These are phyloP conservation scores for Amblyjoppa proteus DNA, from an alignment of 2,888 invertebrate species.

Conservation along the genomic window DNA sequence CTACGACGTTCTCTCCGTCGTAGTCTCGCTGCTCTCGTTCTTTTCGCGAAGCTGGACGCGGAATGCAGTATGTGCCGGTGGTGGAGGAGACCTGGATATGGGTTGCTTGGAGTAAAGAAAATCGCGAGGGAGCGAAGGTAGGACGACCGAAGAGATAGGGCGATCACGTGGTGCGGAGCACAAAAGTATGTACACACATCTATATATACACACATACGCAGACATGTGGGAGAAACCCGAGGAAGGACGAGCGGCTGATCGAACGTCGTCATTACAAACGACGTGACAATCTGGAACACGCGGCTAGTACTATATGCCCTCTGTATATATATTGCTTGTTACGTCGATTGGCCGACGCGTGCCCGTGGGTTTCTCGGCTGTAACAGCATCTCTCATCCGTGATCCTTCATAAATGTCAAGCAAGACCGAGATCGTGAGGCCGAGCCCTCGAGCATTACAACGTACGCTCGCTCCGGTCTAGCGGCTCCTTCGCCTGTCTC, in stretches of 20 bases:
- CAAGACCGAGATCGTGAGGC: conserved; percentile 59
- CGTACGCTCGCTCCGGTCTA: conserved; percentile 30
- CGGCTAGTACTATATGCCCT: conserved; percentile 65
- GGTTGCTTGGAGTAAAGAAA: conserved; percentile 49
- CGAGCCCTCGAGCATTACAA: conserved; percentile 46
- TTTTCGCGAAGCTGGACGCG: conserved; percentile 71
- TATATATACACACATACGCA: no score
- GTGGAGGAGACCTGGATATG: conserved; percentile 49
- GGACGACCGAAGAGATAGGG: conserved; percentile 28
- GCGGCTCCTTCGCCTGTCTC: conserved; percentile 51
- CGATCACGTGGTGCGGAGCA: conserved; percentile 1
- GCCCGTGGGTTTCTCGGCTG: conserved; percentile 61
- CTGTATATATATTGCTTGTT: conserved; percentile 81
- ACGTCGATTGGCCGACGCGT: conserved; percentile 73
- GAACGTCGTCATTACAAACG: conserved; percentile 83
- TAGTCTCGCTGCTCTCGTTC: conserved; percentile 44
- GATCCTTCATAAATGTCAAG: conserved; percentile 67
- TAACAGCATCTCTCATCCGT: conserved; percentile 58
- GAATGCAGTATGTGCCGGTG: conserved; percentile 76
- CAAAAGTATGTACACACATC: background rate
- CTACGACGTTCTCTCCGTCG: conserved; percentile 62
- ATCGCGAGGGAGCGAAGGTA: conserved; percentile 43
- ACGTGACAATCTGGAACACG: conserved; percentile 81
- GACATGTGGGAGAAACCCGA: conserved; percentile 67
- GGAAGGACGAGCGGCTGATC: conserved; percentile 80